Conservation (phyloP, 2,797 vertebrate species). For the Phoxinus dragarum region DNA sequence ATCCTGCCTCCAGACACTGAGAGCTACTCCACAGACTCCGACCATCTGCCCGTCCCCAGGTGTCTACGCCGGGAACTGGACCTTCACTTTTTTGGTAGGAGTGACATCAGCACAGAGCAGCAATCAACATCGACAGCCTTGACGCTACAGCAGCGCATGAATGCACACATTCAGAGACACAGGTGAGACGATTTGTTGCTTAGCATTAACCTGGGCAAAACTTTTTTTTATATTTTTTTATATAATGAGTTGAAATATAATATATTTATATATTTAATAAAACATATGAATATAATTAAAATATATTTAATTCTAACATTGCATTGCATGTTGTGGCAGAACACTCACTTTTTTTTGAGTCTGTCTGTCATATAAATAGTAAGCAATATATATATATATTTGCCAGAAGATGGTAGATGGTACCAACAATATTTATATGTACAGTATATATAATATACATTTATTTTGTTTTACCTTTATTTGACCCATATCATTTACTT, state of each 20-base stretch:
- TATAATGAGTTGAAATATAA: background rate
- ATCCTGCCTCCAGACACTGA: constrained; percentile 76
- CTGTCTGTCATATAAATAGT: background rate
- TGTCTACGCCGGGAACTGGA: constrained; percentile 78
- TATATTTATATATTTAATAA: too few species aligned
- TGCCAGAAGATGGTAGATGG: background rate
- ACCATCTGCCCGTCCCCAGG: constrained; percentile 81
- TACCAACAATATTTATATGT: background rate
- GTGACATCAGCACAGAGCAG: constrained; percentile 59
- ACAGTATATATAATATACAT: background rate
- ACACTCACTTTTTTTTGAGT: background rate
- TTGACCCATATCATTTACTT: background rate
- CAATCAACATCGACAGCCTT: constrained; percentile 62
- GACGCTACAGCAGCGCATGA: constrained; percentile 74
- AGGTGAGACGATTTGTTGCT: constrained; percentile 71
- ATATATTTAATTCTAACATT: background rate
- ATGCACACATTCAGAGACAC: constrained; percentile 80
- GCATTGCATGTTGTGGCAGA: background rate
- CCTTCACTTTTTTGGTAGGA: constrained; percentile 69
- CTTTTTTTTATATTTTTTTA: too few species aligned
- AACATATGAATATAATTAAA: background rate
- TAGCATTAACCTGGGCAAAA: background rate
- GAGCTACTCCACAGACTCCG: constrained; percentile 77
- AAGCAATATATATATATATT: background rate
- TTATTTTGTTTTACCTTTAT: background rate